These are phyloP conservation scores for Hydropsyche betteni DNA, from an alignment of 2,888 invertebrate genomes.

Conservation along the genomic window DNA sequence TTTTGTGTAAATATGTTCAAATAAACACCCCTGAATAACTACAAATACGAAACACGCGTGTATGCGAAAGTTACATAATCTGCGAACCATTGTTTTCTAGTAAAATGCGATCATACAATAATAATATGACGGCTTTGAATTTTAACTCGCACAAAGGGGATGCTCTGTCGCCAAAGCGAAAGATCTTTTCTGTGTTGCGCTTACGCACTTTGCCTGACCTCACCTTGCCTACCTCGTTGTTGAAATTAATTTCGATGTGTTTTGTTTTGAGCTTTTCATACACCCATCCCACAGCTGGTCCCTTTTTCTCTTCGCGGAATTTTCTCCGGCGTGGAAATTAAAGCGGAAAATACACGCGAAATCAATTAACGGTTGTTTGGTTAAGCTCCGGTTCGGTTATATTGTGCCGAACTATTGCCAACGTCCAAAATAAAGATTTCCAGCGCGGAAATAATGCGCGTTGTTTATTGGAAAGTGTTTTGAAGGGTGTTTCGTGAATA, in stretches of 20 bases:
- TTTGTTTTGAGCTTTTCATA: conserved; percentile 28
- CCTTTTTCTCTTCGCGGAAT: conserved; percentile 13
- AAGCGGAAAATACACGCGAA: conserved; percentile 38
- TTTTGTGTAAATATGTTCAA: too few relatives aligned
- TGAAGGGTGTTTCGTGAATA: too few relatives aligned
- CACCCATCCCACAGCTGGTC: conserved; percentile 7
- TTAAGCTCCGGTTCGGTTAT: conserved; percentile 9
- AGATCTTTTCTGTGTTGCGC: conserved; percentile 16
- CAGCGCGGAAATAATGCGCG: too few relatives aligned
- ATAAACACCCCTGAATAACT: too few relatives aligned
- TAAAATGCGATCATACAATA: too few relatives aligned
- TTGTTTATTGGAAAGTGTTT: too few relatives aligned
- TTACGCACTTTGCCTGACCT: conserved; percentile 11
- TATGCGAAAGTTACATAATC: too few relatives aligned
- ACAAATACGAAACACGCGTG: too few relatives aligned
- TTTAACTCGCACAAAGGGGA: neutral
- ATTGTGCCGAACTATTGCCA: too few relatives aligned
- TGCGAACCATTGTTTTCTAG: too few relatives aligned
- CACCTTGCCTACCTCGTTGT: conserved; percentile 17
- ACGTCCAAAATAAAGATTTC: neutral
- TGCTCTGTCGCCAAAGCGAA: neutral
- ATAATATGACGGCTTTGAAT: too few relatives aligned
- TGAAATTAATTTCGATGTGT: conserved; percentile 37
- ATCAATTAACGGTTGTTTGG: conserved; percentile 39
- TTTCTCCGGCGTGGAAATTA: conserved; percentile 12